Conservation (phyloP, 1,140 invertebrate species). For the Paralvinella palmiformis region DNA sequence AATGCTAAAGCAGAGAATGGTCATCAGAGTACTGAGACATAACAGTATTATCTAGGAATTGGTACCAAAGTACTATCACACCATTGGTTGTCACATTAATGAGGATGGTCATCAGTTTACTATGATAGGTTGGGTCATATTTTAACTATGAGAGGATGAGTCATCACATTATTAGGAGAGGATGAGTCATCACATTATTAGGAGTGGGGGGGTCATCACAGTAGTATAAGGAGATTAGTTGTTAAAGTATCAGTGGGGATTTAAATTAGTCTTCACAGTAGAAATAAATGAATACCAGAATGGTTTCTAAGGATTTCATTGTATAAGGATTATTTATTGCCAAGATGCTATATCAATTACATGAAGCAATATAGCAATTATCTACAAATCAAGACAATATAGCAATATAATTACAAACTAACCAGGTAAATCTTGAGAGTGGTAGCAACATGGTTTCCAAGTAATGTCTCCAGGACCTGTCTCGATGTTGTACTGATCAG, state of each 20-base stretch:
- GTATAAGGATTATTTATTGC: background rate
- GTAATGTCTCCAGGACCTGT: constrained; percentile 35
- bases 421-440: constrained; percentile 46
- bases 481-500: constrained; percentile 42
- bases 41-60: background rate
- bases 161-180: no score
- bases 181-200: no score
- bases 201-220: no score
- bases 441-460: constrained; percentile 40
- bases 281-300: background rate
- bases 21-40: background rate
- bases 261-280: background rate
- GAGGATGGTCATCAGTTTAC: no score
- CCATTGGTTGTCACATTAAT: no score
- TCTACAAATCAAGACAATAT: constrained; percentile 6
- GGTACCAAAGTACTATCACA: background rate
- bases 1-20: background rate
- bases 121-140: no score
- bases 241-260: background rate
- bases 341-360: background rate
- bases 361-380: constrained; percentile 3
- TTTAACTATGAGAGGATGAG: no score
- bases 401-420: constrained; percentile 19
- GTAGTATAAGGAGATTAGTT: no score
- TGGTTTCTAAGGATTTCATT: background rate